Conservation (phyloP, 2,888 invertebrate genomes). For the Plagodis dolabraria region DNA sequence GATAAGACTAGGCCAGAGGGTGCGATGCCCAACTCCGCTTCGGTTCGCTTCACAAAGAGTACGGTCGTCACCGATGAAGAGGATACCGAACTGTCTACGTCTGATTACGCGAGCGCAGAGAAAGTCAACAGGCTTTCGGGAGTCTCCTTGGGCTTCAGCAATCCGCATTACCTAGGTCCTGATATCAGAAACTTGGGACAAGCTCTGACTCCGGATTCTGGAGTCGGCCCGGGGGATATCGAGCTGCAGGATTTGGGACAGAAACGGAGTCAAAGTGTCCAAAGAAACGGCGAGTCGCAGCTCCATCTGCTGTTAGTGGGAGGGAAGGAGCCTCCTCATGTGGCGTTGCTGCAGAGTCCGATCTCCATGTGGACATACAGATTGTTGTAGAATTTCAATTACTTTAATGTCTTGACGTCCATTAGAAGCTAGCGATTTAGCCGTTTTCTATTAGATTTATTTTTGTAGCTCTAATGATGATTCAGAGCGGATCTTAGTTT, state of each 20-base stretch:
- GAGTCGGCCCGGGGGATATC: conserved; percentile 80
- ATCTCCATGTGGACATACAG: conserved; percentile 92
- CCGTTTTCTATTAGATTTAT: conserved; percentile 23
- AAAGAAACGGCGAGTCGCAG: conserved; percentile 56
- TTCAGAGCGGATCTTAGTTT: too few relatives aligned
- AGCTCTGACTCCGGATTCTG: conserved; percentile 87
- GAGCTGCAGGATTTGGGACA: conserved; percentile 66
- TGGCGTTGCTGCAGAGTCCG: conserved; percentile 90
- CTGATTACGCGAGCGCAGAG: conserved; percentile 91
- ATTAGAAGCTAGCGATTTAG: conserved; percentile 19
- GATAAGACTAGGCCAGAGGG: neutral
- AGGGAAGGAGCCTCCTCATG: conserved; percentile 91
- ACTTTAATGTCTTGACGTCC: neutral
- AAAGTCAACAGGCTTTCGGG: conserved; percentile 85
- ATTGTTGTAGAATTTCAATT: conserved; percentile 60
- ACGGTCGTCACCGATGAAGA: conserved; percentile 83
- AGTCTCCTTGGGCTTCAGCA: conserved; percentile 87
- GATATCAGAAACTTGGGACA: conserved; percentile 89
- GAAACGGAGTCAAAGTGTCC: conserved; percentile 48
- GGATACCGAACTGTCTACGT: conserved; percentile 86
- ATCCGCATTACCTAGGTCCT: conserved; percentile 90
- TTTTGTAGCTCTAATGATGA: conserved; percentile 10
- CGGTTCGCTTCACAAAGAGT: conserved; percentile 83
- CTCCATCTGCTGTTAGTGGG: conserved; percentile 86
- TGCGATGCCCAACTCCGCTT: conserved; percentile 71